Conservation (phyloP, 1,140 invertebrate species). For the Nasonia giraulti region DNA sequence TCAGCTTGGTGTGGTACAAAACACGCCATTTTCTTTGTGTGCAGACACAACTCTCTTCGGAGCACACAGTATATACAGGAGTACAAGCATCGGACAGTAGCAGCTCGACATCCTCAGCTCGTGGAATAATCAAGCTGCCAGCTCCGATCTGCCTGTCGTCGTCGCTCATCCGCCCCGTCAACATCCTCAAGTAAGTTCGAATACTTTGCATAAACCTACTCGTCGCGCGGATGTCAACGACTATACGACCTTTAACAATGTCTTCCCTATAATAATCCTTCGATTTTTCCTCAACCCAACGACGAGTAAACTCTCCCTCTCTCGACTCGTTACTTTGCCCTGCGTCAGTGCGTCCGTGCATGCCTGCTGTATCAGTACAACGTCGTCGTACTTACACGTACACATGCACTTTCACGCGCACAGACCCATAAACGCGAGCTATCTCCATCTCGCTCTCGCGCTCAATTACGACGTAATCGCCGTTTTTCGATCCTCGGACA, state of each 20-base stretch:
- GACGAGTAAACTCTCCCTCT: neutral
- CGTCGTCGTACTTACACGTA: neutral
- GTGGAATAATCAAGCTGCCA: neutral
- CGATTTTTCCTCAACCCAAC: neutral
- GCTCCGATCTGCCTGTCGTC: neutral
- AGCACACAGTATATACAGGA: neutral
- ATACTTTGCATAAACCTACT: neutral
- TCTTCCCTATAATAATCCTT: neutral
- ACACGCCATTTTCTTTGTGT: slow-evolving; percentile 49
- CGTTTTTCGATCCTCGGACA: slow-evolving; percentile 23
- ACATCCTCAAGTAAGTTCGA: slow-evolving; percentile 10
- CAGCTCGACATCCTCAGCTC: neutral
- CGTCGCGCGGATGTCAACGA: neutral
- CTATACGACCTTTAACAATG: neutral
- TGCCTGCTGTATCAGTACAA: neutral
- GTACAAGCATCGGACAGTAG: neutral
- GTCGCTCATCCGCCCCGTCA: neutral
- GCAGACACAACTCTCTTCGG: neutral
- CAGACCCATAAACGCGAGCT: neutral
- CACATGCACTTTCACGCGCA: neutral
- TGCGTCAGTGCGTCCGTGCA: neutral
- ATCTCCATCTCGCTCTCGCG: neutral
- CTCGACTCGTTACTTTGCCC: neutral
- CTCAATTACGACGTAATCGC: slow-evolving; percentile 32
- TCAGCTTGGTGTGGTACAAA: neutral